These are phyloP conservation scores for Charanyca ferruginea DNA, from an alignment of 2,888 invertebrate genomes.

Conservation along the genomic window DNA sequence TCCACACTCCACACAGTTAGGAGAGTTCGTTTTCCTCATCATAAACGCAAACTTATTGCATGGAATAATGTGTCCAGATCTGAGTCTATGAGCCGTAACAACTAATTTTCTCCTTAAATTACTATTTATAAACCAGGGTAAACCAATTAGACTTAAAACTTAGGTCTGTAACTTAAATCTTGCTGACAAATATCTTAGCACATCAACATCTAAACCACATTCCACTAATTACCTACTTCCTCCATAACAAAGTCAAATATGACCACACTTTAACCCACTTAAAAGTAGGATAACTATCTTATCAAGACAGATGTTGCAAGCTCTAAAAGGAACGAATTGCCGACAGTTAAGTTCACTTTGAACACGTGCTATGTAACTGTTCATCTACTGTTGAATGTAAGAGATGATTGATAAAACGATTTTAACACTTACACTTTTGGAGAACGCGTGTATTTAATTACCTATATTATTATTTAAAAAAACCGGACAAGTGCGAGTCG, in stretches of 20 bases:
- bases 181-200: constrained; percentile 1
- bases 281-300: constrained; percentile 58
- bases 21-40: too few species aligned
- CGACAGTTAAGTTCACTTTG: constrained; percentile 76
- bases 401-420: constrained; percentile 70
- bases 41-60: too few species aligned
- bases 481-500: too few species aligned
- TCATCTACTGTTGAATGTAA: constrained; percentile 71
- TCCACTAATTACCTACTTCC: constrained; percentile 47
- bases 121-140: too few species aligned
- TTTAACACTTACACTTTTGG: constrained; percentile 56
- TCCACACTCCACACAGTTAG: too few species aligned
- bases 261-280: constrained; percentile 59
- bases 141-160: too few species aligned
- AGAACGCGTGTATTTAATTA: background rate
- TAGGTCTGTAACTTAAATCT: too few species aligned
- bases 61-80: too few species aligned
- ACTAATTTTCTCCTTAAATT: too few species aligned
- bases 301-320: constrained; percentile 62
- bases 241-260: constrained; percentile 42
- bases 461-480: too few species aligned
- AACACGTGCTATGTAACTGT: constrained; percentile 76
- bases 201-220: constrained; percentile 40
- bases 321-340: constrained; percentile 70
- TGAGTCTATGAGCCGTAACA: too few species aligned